Evolutionary conservation across 2,888 invertebrate genomes (phyloP).

Genomic region (Gari tellinella): DNA sequence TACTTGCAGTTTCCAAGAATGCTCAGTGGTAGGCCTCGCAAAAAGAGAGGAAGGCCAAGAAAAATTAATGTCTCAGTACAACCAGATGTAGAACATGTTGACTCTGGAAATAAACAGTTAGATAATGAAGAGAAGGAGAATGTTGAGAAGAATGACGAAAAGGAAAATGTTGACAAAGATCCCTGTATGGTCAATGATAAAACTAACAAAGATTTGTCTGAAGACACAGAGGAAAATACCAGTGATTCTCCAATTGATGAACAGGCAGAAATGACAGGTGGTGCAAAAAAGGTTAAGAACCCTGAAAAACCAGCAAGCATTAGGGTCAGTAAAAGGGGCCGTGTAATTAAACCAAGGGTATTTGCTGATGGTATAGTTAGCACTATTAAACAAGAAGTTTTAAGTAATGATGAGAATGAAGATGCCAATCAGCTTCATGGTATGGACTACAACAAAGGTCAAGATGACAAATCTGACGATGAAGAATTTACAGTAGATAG

Average conservation of each 20-base stretch:
- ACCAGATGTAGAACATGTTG: neutral
- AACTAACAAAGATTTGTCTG: too few relatives aligned
- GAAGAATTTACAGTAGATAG: too few relatives aligned
- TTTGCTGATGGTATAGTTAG: constrained; percentile 37
- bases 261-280: too few relatives aligned
- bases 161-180: neutral
- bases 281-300: too few relatives aligned
- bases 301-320: too few relatives aligned
- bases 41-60: constrained; percentile 21
- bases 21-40: neutral
- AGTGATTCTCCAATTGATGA: too few relatives aligned
- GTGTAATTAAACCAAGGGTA: constrained; percentile 43
- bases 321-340: constrained; percentile 40
- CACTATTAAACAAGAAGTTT: constrained; percentile 15
- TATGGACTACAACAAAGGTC: too few relatives aligned
- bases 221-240: too few relatives aligned
- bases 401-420: constrained; percentile 16
- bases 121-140: constrained; percentile 3
- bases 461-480: too few relatives aligned
- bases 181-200: too few relatives aligned
- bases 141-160: neutral
- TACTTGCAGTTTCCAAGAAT: too few relatives aligned
- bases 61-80: constrained; percentile 1
- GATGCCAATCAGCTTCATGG: too few relatives aligned
- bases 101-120: neutral